Evolutionary conservation across 2,113 vertebrate species (phyloP), one percentile per base, ranked within the genome.

Genomic region (Onychostruthus taczanowskii): DNA sequence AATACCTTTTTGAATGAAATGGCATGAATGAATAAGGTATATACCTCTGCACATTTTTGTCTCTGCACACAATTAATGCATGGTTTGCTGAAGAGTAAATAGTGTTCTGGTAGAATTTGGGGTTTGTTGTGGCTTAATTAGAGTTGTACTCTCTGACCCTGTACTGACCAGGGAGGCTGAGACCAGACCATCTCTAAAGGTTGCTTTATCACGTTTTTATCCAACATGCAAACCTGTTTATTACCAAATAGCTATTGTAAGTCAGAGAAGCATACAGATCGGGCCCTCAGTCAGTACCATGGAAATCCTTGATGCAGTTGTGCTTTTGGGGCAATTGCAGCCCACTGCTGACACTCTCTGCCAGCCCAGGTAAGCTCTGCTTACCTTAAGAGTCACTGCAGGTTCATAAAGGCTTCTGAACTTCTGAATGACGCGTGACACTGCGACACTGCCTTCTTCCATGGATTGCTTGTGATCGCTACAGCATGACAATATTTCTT

Each of bases 401-500:
- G 46, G 27, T 41, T 80, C 69, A 52, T 17, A 73, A 61, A 91
- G 37, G n/a, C 49, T 80, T 87, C 77, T 58, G 55, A 87, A 74
- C 49, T 80, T 87, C 77, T 58, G 55, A 87, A 74, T 56, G 68
- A 28, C 47, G 56, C 3, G 2, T 62, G 59, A 84, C 50, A 53
- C 13, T 27, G 2, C 58, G 59, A 84, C 55, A 53, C 13, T 27
- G 33, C 43, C 37, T 93, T 80, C 75, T 72, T 94, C 53, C 77
- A 81, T 35, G 39, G n/a, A 7, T 67, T 41, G n/a, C 52, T 69
- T 93, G 61, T 95, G 84, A 95, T 91, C 87, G 81, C n/a, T 78
- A 33, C 6, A 7, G 64, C 31, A 24, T 37, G 50, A 91, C 73
- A 84, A 12, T 70, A 89, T 84, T 77, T 81, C 69, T 81, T 91